Evolutionary conservation across 53 echinoderm and acorn worm species (phyloP), one percentile per base, ranked within the genome.

Genomic region (Holothuria leucospilota): DNA sequence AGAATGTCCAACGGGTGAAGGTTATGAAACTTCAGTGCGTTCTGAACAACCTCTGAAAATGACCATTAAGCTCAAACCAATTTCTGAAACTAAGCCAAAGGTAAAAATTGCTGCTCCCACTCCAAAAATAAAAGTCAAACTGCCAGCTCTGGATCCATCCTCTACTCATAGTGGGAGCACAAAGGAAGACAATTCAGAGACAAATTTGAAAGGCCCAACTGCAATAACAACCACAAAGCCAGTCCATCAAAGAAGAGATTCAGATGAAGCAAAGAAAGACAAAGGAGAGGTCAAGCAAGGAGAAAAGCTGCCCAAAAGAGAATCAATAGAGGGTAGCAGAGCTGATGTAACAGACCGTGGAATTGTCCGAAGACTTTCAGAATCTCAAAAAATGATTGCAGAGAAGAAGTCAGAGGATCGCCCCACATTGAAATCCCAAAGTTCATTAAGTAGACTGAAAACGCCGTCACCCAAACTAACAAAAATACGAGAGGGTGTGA

Each of bases 41-140:
- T 82, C 78, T 34, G 93, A 91, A 88, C 89, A 91, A 67, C 96
- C 96, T 6, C 64, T 93, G 51, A 93, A 93, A 71, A 93, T 96
- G 91, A 96, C 92, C 29, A 86, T 96, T 77, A 93, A 93, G 70
- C 85, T 90, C 41, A 89, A 91, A 68, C 86, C 91, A 20, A 89
- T 68, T 28, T 78, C 65, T 49, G 86, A 93, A 34, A 86, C 91
- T 38, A 93, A 93, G 66, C 78, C 83, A 38, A 96, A 91, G 87
- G 34, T 84, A 34, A 93, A 92, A 64, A 82, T 69, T 13, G 39
- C 88, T 56, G 83, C 90, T 39, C 87, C 90, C 34, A 67, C 92
- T 62, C 86, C 93, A 29, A 89, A 87, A 41, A 91, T 94, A n/a
- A 91, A 87, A 89, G 89, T 94, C 71, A 94, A 89, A 81, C 69